Base-by-base conservation (phyloP, 2,888 invertebrate genomes). In the Euclidia mi region DNA sequence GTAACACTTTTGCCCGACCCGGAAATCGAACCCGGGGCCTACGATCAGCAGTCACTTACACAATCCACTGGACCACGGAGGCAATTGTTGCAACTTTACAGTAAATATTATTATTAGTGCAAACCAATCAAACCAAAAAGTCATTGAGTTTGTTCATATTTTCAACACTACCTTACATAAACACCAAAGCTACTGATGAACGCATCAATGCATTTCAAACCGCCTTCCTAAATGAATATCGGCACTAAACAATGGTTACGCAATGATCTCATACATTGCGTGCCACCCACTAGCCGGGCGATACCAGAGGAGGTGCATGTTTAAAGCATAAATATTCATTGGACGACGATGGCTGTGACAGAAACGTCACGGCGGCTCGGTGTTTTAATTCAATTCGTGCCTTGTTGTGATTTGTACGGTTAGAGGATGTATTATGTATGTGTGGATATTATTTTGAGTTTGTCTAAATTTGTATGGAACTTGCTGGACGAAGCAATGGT, bases 241-340 rank as follows among this genome's bases (percentile, higher is more conserved):
- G 10, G 17, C 18, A 32, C 38, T 52, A 53, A 52, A 49, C 59
- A 65, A 72, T 56, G 35, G 46, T 68, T 56, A 46, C 34, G 44
- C 50, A 64, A 64, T 62, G 65, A 71, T 52, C 28, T 67, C 61
- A 57, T 74, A 56, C 71, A 72, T 56, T 44, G 61, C 68, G 56
- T 51, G 46, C 68, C 71, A 65, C 72, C 65, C 68, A 71, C 68
- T 51, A 63, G 29, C 46, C 40, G 17, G 45, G 53, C 42, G 32
- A 41, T 41, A 50, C 56, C 53, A 49, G 58, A 56, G 49, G 58
- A 38, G 25, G 18, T 49, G 35, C 20, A 35, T 29, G 42, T 32
- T 20, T 48, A 38, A 17, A 42, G 11, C 70, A 74, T 74, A 74
- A 76, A 74, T 74, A 74, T 74, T 72, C 70, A 74, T 76, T 72